Evolutionary conservation across 2,113 vertebrate genomes (phyloP).

Genomic region (Emydura subglobosa): DNA sequence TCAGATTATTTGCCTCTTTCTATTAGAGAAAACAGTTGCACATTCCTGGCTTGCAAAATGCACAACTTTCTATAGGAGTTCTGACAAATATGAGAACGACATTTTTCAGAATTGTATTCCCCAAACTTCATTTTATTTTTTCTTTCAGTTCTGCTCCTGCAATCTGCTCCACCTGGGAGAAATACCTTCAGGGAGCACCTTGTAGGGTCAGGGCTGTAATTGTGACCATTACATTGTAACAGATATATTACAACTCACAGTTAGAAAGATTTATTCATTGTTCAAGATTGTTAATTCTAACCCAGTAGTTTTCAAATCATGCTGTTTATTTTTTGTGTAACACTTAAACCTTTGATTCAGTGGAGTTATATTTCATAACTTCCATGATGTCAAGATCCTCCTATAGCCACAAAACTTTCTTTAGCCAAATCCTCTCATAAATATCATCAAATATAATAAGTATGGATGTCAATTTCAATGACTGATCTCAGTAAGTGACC

Average conservation of each 20-base stretch:
- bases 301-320: conserved; percentile 12
- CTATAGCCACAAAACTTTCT: neutral
- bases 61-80: neutral
- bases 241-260: neutral
- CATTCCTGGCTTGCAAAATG: neutral
- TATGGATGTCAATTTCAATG: neutral
- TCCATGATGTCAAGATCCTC: neutral
- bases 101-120: neutral
- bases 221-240: neutral
- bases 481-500: neutral
- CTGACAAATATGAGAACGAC: neutral
- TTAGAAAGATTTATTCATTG: neutral
- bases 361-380: neutral
- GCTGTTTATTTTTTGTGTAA: conserved; percentile 8
- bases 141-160: neutral
- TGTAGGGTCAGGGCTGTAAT: neutral
- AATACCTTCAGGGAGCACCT: neutral
- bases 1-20: neutral
- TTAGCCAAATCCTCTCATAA: neutral
- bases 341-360: conserved; percentile 28
- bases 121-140: neutral
- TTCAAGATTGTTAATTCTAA: neutral
- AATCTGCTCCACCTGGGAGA: neutral
- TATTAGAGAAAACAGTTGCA: neutral
- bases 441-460: neutral